These are phyloP conservation scores for Procambarus clarkii DNA, from an alignment of 1,140 invertebrate species.

Conservation along the genomic window DNA sequence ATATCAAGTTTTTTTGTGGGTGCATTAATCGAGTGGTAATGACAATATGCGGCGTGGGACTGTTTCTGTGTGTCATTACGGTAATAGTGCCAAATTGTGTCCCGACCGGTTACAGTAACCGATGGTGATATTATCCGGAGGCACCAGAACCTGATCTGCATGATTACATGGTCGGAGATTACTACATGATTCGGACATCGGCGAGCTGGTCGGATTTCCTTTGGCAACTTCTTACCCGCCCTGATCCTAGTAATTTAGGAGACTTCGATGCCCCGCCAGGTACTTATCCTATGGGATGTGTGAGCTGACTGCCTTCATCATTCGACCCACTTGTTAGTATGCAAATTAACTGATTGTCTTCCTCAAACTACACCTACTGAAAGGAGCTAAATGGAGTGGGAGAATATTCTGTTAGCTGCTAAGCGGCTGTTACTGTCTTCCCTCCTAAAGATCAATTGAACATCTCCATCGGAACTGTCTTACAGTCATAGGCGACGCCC, in stretches of 20 bases:
- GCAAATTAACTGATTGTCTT: background rate
- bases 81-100: conserved; percentile 8
- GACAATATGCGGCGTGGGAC: background rate
- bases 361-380: background rate
- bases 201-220: background rate
- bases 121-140: background rate
- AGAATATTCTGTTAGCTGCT: background rate
- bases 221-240: background rate
- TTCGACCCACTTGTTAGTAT: background rate
- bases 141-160: conserved; percentile 2
- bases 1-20: background rate
- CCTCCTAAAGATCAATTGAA: no score
- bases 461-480: background rate
- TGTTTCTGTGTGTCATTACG: background rate
- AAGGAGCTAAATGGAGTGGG: background rate
- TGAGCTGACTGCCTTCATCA: background rate
- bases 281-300: background rate
- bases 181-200: background rate
- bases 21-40: background rate
- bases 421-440: background rate
- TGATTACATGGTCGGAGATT: background rate
- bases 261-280: background rate
- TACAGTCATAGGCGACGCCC: background rate
- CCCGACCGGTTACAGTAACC: background rate
- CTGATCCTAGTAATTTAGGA: background rate